A percentile compares a stretch with the other conserved stretches of the same genome.
These are phyloP conservation scores for Nineta flava DNA, from an alignment of 2,888 invertebrate species.

Conservation along the genomic window DNA sequence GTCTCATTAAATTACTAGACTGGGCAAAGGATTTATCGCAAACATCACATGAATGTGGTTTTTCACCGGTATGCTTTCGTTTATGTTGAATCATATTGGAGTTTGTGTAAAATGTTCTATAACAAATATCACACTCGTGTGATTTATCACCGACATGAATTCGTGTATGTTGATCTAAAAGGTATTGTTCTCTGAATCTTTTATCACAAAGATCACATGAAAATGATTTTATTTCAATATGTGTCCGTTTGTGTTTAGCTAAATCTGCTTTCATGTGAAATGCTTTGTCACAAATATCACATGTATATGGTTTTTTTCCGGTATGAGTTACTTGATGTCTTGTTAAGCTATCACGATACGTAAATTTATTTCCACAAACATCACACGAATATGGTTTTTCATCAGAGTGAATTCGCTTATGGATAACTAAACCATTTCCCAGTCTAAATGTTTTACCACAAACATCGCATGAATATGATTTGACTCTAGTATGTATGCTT, in stretches of 20 bases:
- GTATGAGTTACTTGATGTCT: neutral
- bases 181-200: neutral
- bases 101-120: neutral
- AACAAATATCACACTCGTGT: neutral
- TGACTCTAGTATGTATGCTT: neutral
- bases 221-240: neutral
- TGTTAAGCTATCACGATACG: neutral
- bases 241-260: neutral
- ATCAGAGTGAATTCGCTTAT: neutral
- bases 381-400: too few relatives aligned
- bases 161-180: neutral
- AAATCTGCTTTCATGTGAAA: neutral
- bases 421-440: neutral
- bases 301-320: too few relatives aligned
- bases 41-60: too few relatives aligned
- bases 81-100: too few relatives aligned
- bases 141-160: neutral
- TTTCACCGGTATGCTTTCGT: too few relatives aligned
- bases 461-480: neutral
- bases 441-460: neutral
- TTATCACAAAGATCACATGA: neutral
- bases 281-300: neutral
- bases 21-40: too few relatives aligned
- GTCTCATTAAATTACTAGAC: too few relatives aligned
- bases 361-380: neutral